A percentile compares a stretch with the other conserved stretches of the same genome.
These are phyloP conservation scores for Phaethon lepturus DNA, from an alignment of 2,113 vertebrate genomes.

Conservation along the genomic window DNA sequence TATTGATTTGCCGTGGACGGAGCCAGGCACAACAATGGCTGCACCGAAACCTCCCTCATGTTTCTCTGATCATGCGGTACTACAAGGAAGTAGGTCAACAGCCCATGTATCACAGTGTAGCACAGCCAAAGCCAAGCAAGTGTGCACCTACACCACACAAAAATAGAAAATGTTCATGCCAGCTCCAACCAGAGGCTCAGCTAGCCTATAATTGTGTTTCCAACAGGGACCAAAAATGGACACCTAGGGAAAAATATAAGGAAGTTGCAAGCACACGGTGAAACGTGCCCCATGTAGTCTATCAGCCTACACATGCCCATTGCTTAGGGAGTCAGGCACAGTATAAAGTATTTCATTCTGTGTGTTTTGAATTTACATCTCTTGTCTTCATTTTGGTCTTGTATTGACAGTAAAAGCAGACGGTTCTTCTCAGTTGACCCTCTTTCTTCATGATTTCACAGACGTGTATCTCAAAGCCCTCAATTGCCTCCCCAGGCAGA, in stretches of 20 bases:
- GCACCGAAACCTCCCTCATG: background rate
- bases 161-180: background rate
- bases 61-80: background rate
- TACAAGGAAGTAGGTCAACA: background rate
- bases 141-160: background rate
- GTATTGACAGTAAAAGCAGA: background rate
- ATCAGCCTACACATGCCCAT: background rate
- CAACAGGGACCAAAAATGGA: background rate
- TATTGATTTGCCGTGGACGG: background rate
- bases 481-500: background rate
- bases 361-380: background rate
- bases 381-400: background rate
- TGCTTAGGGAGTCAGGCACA: background rate
- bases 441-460: background rate
- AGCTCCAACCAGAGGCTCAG: background rate
- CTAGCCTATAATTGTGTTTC: fast-evolving
- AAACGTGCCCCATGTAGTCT: background rate
- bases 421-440: background rate
- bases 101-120: background rate
- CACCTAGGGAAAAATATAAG: background rate
- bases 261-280: background rate
- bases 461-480: background rate
- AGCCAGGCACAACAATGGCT: background rate
- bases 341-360: background rate
- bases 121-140: background rate